Percentiles rank a stretch among this genome's conserved stretches.
Conservation (phyloP, 2,113 vertebrate species). For the Pomatostomus ruficeps region DNA sequence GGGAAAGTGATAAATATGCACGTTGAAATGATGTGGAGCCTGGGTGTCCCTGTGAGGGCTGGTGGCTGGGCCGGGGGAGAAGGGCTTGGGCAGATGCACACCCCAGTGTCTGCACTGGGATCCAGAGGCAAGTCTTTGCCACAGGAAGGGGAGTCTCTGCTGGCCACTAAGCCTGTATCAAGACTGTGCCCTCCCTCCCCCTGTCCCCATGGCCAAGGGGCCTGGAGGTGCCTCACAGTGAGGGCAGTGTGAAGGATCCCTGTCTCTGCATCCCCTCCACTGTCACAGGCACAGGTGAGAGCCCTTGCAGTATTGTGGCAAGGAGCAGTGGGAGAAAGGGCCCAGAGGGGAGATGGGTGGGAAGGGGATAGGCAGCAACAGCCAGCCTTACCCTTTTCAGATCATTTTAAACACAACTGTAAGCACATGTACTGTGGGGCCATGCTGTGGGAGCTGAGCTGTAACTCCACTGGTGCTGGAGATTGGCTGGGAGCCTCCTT, state of each 20-base stretch:
- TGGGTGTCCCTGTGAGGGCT: slow-evolving; percentile 15
- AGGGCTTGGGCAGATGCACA: background rate
- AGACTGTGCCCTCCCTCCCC: background rate
- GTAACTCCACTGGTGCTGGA: background rate
- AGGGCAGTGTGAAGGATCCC: background rate
- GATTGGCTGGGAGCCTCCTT: background rate
- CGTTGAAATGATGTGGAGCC: slow-evolving; percentile 8
- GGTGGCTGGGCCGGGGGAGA: background rate
- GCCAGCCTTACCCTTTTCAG: background rate
- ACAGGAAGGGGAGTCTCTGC: background rate
- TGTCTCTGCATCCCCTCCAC: background rate
- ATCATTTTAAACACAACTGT: background rate
- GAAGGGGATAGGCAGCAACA: background rate
- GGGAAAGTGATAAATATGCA: slow-evolving; percentile 49
- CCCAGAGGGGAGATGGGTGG: background rate
- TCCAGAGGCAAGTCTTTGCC: background rate
- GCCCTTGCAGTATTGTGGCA: accelerated
- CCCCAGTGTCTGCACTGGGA: accelerated
- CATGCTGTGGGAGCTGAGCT: background rate
- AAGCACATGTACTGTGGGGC: background rate
- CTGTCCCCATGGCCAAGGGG: background rate
- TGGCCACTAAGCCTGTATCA: background rate
- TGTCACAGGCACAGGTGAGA: background rate
- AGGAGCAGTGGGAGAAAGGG: background rate
- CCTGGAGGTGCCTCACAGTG: background rate